Percentiles rank a stretch among this genome's conserved stretches.
These are phyloP conservation scores for Pantelozetes paolii DNA, from an alignment of 2,888 invertebrate genomes.

Conservation along the genomic window DNA sequence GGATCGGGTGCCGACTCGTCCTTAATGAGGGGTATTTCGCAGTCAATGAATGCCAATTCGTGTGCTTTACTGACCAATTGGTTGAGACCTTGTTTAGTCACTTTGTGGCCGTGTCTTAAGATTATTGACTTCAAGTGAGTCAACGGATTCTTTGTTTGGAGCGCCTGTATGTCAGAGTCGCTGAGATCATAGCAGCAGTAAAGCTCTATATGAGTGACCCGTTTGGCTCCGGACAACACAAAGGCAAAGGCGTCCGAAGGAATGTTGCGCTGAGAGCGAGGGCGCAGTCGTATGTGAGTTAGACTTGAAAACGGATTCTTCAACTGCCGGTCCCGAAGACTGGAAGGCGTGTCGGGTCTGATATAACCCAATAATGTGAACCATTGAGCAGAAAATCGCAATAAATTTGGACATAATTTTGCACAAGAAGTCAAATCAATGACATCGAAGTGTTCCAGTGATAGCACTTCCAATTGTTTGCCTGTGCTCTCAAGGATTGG, in stretches of 20 bases:
- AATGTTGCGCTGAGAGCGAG: conserved; percentile 45
- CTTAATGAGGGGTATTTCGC: conserved; percentile 37
- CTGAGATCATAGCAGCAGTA: conserved; percentile 48
- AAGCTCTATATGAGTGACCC: conserved; percentile 47
- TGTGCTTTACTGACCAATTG: conserved; percentile 25
- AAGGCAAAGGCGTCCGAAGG: conserved; percentile 46
- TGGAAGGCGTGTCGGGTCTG: conserved; percentile 12
- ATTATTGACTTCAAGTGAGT: conserved; percentile 44
- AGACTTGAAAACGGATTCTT: conserved; percentile 46
- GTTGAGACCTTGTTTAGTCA: conserved; percentile 39
- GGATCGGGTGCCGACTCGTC: conserved; percentile 22
- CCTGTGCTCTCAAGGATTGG: conserved; percentile 46
- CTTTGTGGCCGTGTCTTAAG: conserved; percentile 46
- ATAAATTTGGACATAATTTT: conserved; percentile 47
- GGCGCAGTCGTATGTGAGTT: conserved; percentile 46
- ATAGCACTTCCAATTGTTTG: conserved; percentile 44
- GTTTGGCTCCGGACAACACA: conserved; percentile 44
- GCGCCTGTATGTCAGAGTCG: conserved; percentile 43
- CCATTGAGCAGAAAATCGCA: conserved; percentile 47
- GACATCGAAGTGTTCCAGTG: conserved; percentile 47
- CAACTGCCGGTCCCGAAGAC: conserved; percentile 32
- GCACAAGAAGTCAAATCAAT: conserved; percentile 47
- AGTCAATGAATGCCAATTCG: conserved; percentile 33
- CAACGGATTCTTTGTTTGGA: conserved; percentile 45
- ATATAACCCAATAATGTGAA: conserved; percentile 46